Evolutionary conservation across 2,888 invertebrate species (phyloP).

Genomic region (Incurvaria masculella): DNA sequence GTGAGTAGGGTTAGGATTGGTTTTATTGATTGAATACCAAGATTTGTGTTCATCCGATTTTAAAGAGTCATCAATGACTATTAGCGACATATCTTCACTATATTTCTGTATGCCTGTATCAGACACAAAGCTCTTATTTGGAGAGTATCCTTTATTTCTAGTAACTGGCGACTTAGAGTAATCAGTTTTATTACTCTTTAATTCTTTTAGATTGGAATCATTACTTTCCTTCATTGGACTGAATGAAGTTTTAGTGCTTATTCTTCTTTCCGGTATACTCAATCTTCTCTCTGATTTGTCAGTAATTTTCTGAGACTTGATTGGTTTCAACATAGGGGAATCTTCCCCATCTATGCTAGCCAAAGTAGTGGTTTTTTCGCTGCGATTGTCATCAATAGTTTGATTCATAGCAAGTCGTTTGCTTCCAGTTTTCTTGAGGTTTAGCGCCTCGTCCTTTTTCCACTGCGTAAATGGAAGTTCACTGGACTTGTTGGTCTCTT

Average conservation of each 20-base stretch:
- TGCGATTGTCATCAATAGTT: too few species aligned
- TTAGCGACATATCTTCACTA: too few species aligned
- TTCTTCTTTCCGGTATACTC: neutral
- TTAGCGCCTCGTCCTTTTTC: slow-evolving; percentile 61
- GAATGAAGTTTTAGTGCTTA: neutral
- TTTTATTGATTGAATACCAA: slow-evolving; percentile 23
- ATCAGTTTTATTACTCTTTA: neutral
- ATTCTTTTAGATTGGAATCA: neutral
- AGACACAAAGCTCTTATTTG: too few species aligned
- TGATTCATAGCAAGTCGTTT: too few species aligned
- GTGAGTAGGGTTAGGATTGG: slow-evolving; percentile 29
- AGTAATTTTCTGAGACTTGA: neutral
- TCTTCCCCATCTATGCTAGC: neutral
- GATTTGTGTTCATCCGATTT: slow-evolving; percentile 5
- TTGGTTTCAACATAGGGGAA: neutral
- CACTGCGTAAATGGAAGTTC: slow-evolving; percentile 60
- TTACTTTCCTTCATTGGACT: neutral
- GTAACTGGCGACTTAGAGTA: neutral
- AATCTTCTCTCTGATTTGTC: neutral
- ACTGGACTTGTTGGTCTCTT: slow-evolving; percentile 60
- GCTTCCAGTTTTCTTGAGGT: too few species aligned
- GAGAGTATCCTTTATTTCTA: too few species aligned
- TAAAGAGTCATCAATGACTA: neutral
- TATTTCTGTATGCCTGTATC: too few species aligned
- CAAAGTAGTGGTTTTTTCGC: too few species aligned